Base-by-base conservation (phyloP, 2,888 invertebrate genomes). In the Trissolcus brochymenae region DNA sequence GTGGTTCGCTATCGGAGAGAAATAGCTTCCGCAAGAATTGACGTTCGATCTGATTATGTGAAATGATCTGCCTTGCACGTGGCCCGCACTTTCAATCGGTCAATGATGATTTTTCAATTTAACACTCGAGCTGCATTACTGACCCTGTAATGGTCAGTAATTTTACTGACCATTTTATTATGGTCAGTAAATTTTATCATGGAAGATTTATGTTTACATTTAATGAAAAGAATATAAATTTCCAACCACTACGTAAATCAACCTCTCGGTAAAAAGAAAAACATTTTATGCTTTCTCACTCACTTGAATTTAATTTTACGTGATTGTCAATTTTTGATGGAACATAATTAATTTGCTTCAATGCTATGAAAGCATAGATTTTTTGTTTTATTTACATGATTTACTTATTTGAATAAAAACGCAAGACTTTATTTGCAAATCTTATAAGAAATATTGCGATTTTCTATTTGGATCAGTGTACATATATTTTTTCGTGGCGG, bases 1-100 rank as follows among this genome's bases (percentile, higher is more conserved):
- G 77, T 77, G 77, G 77, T 68, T 73, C 49, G 50, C 67, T 68
- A 73, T 73, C 72, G 46, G 62, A 19, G 35, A 41, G 54, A 54
- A 66, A 61, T 72, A 64, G 72, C 64, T 72, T 62, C 59, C 56
- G 53, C 57, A 49, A 43, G 40, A 71, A 70, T 71, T 71, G 71
- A 71, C 71, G 76, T 71, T 61, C 61, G 76, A 70, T 76, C 61
- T 67, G 72, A 77, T 77, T 71, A 62, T 68, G 67, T 73, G 62
- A 53, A 75, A 75, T 64, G 75, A 68, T 62, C 75, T 54, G 56
- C 17, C 35, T 55, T 41, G 72, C 77, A 77, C 77, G 77, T 77
- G 77, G 72, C 68, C 72, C 46, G 60, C 57, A 62, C 74, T 57
- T 62, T 54, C 59, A 56, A 73, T 56, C 61, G 66, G 66, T 50